A percentile compares a stretch with the other conserved stretches of the same genome.
Evolutionary conservation across 2,113 vertebrate genomes (phyloP).

Genomic region (Corythoichthys haematopterus): DNA sequence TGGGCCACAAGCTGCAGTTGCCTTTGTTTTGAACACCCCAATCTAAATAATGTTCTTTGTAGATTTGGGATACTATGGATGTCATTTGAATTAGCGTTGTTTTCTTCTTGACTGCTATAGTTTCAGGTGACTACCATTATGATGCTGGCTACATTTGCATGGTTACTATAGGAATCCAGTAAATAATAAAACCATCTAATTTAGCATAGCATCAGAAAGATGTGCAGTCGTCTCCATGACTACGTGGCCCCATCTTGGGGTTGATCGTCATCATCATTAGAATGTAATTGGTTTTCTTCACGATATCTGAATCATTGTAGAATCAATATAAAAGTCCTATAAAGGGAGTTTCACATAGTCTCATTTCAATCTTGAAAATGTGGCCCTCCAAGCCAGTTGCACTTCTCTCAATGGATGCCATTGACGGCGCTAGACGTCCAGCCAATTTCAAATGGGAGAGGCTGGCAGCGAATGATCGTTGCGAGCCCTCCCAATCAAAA

Average conservation of each 20-base stretch:
- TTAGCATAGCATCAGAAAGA: not conserved
- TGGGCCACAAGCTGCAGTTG: too few species aligned
- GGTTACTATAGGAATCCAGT: not conserved
- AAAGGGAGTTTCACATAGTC: not conserved
- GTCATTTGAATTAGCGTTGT: not conserved
- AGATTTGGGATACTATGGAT: not conserved
- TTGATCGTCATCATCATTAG: not conserved
- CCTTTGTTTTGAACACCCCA: too few species aligned
- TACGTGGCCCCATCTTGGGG: not conserved
- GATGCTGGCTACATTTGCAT: not conserved
- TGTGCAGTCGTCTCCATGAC: not conserved
- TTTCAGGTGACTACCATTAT: not conserved
- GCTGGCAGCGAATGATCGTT: too few species aligned
- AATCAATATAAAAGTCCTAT: not conserved
- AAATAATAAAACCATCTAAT: not conserved
- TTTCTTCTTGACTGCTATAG: not conserved
- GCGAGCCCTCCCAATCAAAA: too few species aligned
- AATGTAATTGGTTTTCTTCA: not conserved
- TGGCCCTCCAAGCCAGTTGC: not conserved
- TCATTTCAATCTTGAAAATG: not conserved
- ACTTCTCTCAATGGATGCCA: not conserved
- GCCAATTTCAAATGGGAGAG: too few species aligned
- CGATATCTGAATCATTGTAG: not conserved
- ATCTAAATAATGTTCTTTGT: too few species aligned
- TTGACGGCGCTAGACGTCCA: too few species aligned